Evolutionary conservation across 2,113 vertebrate genomes (phyloP), one percentile per base, ranked within the genome.

Genomic region (Spea bombifrons): DNA sequence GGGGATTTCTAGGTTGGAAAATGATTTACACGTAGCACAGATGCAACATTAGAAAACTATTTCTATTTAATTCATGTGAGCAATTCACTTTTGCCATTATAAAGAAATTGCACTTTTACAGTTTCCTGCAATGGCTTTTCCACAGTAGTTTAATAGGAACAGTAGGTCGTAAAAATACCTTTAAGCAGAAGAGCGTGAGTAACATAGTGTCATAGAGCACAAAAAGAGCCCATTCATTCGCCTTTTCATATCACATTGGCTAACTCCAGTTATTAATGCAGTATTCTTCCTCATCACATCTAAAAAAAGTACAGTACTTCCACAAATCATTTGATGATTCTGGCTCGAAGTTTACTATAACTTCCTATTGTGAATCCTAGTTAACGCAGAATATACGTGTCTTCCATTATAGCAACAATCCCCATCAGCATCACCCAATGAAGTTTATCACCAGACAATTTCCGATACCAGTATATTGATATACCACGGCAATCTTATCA

Each of bases 41-140:
- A 8, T 48, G 64, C 7, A 16, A 74, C 5, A 66, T 44, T 15
- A 50, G 45, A 76, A 76, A 68, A 5, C 8, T 43, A 53, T 8
- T 59, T 59, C 59, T 72, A 7, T 76, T 76, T 47, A 53, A 76
- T 59, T 76, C 49, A 75, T 49, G 50, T 7, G 13, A 66, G 63
- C 74, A 67, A 75, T 59, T 76, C 44, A 50, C 44, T n/a, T 59
- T 75, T 76, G 52, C 43, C 66, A 68, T 68, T 76, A 76, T 17
- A 55, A 66, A 55, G 12, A 66, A 67, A 76, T 68, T 30, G 65
- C 66, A 12, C 8, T 68, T n/a, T 68, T 76, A 48, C 75, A 30
- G 44, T 30, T 65, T 52, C 48, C 52, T 52, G 16, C 50, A 59
- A 47, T 59, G 43, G 17, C 15, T 69, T 57, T 68, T 68, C 44